Evolutionary conservation across 1,140 invertebrate species (phyloP), one percentile per base, ranked within the genome.

Genomic region (Thaumetopoea pityocampa): DNA sequence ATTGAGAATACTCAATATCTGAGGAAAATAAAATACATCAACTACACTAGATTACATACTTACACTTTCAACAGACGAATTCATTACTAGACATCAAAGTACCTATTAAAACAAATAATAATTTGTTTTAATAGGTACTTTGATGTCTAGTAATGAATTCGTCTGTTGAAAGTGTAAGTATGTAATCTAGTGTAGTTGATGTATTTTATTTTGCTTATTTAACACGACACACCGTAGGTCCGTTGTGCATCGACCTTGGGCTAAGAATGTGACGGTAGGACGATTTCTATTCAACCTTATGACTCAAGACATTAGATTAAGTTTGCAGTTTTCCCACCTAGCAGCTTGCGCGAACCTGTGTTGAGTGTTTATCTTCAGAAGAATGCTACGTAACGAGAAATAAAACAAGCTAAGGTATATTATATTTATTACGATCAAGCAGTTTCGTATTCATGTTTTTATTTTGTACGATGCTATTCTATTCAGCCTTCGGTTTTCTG

Each of bases 191-290:
- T 27, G 46, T 47, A 50, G 51, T 56, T 34, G 44, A 45, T 47
- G 30, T 44, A 36, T 27, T 47, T 57, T 52, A 56, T 49, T n/a
- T 55, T 43, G 46, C 28, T 33, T 17, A 47, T 15, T 30, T 26
- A 35, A 46, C 34, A 47, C 51, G 53, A 49, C 12, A 19, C 30
- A 29, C 33, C 41, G 46, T 51, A 53, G 42, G 28, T 46, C n/a
- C 46, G 32, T 49, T 68, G 53, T 67, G 55, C 65, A 65, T 51
- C 65, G 63, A 59, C 70, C 67, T 74, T 69, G 50, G 47, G 28
- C 30, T n/a, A 53, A 55, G 67, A 69, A 71, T 74, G 70, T 64
- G 47, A 52, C 56, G 47, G 27, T 18, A 29, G 34, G 16, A 35
- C 45, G 32, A 51, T 56, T 58, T 8, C 19, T 56, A 57, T 63